Evolutionary conservation across 2,888 invertebrate species (phyloP), one percentile per base, ranked within the genome.

Genomic region (Odontothrips loti): DNA sequence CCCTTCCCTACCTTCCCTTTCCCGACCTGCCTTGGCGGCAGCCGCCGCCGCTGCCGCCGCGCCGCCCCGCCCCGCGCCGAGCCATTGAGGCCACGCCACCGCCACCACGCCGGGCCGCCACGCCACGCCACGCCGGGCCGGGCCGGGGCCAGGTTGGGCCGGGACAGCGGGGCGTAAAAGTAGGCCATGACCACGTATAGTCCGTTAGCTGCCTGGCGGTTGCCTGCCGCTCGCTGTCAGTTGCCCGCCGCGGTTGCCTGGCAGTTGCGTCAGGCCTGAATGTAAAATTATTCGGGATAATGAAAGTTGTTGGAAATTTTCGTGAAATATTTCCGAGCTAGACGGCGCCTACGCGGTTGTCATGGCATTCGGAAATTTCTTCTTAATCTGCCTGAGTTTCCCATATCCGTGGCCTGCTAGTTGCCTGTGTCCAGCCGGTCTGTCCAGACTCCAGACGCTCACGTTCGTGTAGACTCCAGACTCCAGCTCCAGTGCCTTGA

Each of bases 171-270:
- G 3, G 9, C 27, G 23, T 75, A 2, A 6, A 75, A 75, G 68
- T 75, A 75, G 68, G 68, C 68, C 68, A 75, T 75, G 68, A 75
- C 68, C 68, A 75, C 23, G 27, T n/a, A 27, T n/a, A 43, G 34
- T 43, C 34, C 34, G 34, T 43, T 0, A 27, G 68, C 68, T 27
- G 68, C 68, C 27, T 27, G 27, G 23, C 68, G 68, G 15, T 58
- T 15, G 58, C 15, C 20, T 58, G 20, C 58, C 58, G 20, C 58
- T 15, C 58, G 20, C 20, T 15, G 15, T 15, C 20, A 10, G 20
- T 15, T 17, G 58, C 58, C 15, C 15, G 0, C 17, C 15, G 58
- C 58, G 58, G 17, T 20, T 20, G 58, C 20, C 15, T 15, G 58
- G 17, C 17, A 23, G 68, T 68, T 20, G 68, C n/a, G 68, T 43